Percentiles rank a stretch among this genome's conserved stretches.
Conservation (phyloP, 2,888 invertebrate genomes). For the Ashinkailepas kermadecensis region DNA sequence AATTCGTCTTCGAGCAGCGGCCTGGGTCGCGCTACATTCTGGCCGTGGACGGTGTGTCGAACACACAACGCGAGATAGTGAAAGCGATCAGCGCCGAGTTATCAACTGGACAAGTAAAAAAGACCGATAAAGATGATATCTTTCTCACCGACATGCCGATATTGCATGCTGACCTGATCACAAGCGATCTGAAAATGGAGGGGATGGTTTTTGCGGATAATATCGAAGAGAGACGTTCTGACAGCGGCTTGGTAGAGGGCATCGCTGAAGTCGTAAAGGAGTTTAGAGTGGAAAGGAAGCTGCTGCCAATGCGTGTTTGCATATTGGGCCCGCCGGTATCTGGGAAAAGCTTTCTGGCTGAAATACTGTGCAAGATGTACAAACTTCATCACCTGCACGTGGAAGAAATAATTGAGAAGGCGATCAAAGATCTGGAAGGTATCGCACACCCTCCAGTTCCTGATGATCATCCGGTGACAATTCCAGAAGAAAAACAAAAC, state of each 20-base stretch:
- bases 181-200: conserved; percentile 34
- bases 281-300: conserved; percentile 26
- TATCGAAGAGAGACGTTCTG: conserved; percentile 32
- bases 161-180: conserved; percentile 35
- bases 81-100: conserved; percentile 50
- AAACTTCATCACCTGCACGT: conserved; percentile 52
- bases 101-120: conserved; percentile 51
- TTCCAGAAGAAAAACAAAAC: background rate
- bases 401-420: conserved; percentile 50
- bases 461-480: background rate
- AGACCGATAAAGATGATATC: conserved; percentile 49
- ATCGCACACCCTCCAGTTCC: background rate
- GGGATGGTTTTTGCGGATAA: conserved; percentile 34
- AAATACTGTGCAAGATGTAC: conserved; percentile 51
- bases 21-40: conserved; percentile 49
- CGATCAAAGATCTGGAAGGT: conserved; percentile 49
- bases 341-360: conserved; percentile 56
- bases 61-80: conserved; percentile 50
- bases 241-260: conserved; percentile 29
- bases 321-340: conserved; percentile 59
- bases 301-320: conserved; percentile 51
- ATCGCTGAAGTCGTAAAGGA: conserved; percentile 27
- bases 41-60: conserved; percentile 55
- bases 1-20: background rate
- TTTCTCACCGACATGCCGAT: conserved; percentile 28